Evolutionary conservation across 1,140 invertebrate genomes (phyloP), one percentile per base, ranked within the genome.

Genomic region (Pachyrhynchus sulphureomaculatus): DNA sequence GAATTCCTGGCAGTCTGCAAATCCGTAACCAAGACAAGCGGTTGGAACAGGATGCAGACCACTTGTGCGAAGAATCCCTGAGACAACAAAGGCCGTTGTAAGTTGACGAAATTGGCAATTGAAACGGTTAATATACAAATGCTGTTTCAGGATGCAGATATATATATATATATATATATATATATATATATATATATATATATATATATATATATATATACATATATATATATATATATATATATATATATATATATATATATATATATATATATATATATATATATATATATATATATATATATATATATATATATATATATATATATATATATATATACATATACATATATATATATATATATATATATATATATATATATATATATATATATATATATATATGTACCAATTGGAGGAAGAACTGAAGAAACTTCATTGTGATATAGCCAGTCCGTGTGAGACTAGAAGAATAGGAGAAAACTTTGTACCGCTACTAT

Each of bases 161-260:
- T 37, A 37, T 37, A 37, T 37, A 37, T 37, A 37, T 37, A 37
- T 37, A 37, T 37, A 37, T 37, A 37, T 37, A 37, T 37, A 37
- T 37, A 37, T 37, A 37, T 37, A 37, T 37, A 37, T 37, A 37
- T 37, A 37, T 37, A 37, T 37, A 37, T 37, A 37, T 37, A 37
- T 37, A 37, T 37, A 37, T 37, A 37, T 37, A 37, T 37, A 37
- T 17, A 37, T 37, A 37, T 37, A 37, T 37, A 37, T 37, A 37
- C 12, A 37, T 37, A 37, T 37, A 37, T 37, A 37, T 37, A 37
- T 37, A 37, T 17, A 37, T 37, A 37, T 37, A 37, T 37, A 37
- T 37, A 37, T 37, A 37, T 37, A 37, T 37, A 37, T 37, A 37
- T 37, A 37, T 17, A 37, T 37, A 37, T 37, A 37, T 37, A 37